phyloP scores from a whole-genome alignment of 2,113 vertebrate genomes.

The Forbesichthys agassizii region DNA sequence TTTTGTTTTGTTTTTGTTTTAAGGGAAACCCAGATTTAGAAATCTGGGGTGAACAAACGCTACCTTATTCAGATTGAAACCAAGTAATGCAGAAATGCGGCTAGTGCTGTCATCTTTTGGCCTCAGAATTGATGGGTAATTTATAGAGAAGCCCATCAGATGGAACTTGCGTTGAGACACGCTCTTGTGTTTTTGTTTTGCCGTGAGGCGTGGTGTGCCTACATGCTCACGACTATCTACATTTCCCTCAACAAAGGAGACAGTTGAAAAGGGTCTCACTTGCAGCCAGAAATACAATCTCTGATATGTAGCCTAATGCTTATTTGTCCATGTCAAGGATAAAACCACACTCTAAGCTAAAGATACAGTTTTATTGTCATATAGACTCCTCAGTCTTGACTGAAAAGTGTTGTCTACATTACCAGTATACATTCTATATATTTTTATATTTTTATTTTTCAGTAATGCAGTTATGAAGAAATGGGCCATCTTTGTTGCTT shows the following conservation, averaged over 20 bases:
- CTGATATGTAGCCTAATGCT: conserved; percentile 23
- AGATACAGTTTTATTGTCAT: too few species aligned
- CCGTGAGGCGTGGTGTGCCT: conserved; percentile 25
- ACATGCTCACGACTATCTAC: conserved; percentile 27
- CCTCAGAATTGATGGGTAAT: conserved; percentile 32
- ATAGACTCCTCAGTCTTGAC: too few species aligned
- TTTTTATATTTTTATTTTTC: too few species aligned
- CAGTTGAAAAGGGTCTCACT: conserved; percentile 53
- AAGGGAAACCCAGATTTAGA: not conserved
- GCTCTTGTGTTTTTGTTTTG: conserved; percentile 47
- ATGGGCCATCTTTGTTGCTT: conserved; percentile 32
- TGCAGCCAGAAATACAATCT: conserved; percentile 27
- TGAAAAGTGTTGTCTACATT: too few species aligned
- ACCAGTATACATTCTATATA: too few species aligned
- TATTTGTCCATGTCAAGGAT: conserved; percentile 44
- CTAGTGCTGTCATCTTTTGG: conserved; percentile 14
- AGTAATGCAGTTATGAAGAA: conserved; percentile 9
- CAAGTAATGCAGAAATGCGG: conserved; percentile 20
- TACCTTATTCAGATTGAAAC: conserved; percentile 3
- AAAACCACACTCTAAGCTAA: too few species aligned
- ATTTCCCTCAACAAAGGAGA: conserved; percentile 36
- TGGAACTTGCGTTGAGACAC: conserved; percentile 29
- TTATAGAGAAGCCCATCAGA: conserved; percentile 18
- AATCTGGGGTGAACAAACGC: conserved; percentile 15
- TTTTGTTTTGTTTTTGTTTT: not conserved